Evolutionary conservation across 2,113 vertebrate genomes (phyloP).

Genomic region (Lepisosteus oculatus): DNA sequence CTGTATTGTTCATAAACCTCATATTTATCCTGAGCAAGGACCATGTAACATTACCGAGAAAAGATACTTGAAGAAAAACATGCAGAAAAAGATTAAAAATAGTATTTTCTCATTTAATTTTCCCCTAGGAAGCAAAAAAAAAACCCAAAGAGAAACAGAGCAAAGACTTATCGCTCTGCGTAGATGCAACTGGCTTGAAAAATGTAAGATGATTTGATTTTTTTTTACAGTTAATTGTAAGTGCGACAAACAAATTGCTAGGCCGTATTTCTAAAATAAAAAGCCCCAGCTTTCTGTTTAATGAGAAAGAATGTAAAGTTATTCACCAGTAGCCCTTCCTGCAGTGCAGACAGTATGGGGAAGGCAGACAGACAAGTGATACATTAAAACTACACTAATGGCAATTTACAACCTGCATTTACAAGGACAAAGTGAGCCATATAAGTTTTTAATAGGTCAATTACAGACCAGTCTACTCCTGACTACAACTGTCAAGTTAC

Average conservation of each 20-base stretch:
- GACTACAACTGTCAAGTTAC: too few relatives aligned
- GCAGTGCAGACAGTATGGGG: constrained; percentile 62
- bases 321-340: constrained; percentile 68
- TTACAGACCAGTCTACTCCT: too few relatives aligned
- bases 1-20: constrained; percentile 30
- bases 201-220: too few relatives aligned
- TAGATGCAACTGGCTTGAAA: too few relatives aligned
- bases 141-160: too few relatives aligned
- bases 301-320: constrained; percentile 61
- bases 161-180: too few relatives aligned
- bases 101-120: too few relatives aligned
- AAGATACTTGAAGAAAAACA: too few relatives aligned
- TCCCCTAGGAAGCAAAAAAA: too few relatives aligned
- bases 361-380: constrained; percentile 65
- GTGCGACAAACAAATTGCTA: too few relatives aligned
- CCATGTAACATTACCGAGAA: neutral
- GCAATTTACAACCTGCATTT: constrained; percentile 69
- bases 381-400: constrained; percentile 69
- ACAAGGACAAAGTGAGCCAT: constrained; percentile 37
- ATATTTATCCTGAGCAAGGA: constrained; percentile 17
- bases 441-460: constrained; percentile 29
- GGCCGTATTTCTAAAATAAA: constrained; percentile 13
- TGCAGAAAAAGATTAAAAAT: too few relatives aligned
- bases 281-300: constrained; percentile 42
- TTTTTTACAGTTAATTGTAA: too few relatives aligned